phyloP scores from a whole-genome alignment of 2,113 vertebrate genomes.

The Phalacrocorax carbo region DNA sequence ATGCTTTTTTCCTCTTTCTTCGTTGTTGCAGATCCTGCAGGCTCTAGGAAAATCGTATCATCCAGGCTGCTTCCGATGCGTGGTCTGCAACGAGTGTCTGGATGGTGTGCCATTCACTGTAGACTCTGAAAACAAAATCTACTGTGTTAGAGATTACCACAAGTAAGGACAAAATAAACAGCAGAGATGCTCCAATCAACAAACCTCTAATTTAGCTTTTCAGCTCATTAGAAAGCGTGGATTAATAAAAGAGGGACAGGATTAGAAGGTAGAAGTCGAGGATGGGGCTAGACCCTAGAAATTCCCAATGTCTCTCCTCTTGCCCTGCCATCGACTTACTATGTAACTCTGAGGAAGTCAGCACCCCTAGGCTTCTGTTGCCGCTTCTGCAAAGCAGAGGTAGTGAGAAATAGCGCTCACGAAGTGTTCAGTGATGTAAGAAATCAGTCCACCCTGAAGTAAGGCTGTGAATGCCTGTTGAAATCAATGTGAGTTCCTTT shows the following conservation, averaged over 20 bases:
- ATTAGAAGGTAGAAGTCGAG: background rate
- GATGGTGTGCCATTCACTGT: conserved; percentile 97
- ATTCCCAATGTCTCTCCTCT: background rate
- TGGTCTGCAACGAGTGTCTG: conserved; percentile 93
- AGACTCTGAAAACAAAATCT: conserved; percentile 95
- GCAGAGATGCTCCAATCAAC: background rate
- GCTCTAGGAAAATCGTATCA: conserved; percentile 95
- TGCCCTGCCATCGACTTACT: background rate
- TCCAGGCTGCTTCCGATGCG: conserved; percentile 93
- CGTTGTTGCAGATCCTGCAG: conserved; percentile 87
- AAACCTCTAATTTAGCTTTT: background rate
- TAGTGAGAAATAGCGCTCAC: background rate
- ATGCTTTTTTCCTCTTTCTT: background rate
- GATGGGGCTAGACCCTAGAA: background rate
- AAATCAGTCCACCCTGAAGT: background rate
- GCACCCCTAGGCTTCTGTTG: background rate
- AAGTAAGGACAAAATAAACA: conserved; percentile 74
- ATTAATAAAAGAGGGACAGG: background rate
- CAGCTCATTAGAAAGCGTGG: background rate
- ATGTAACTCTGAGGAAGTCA: background rate
- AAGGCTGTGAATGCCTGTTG: background rate
- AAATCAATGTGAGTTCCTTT: background rate
- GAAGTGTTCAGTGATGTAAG: background rate
- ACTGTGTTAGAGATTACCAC: conserved; percentile 97
- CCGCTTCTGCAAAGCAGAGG: background rate